Base-by-base conservation (phyloP, 92 coral and sea anemone genomes). In the Micromussa lordhowensis region DNA sequence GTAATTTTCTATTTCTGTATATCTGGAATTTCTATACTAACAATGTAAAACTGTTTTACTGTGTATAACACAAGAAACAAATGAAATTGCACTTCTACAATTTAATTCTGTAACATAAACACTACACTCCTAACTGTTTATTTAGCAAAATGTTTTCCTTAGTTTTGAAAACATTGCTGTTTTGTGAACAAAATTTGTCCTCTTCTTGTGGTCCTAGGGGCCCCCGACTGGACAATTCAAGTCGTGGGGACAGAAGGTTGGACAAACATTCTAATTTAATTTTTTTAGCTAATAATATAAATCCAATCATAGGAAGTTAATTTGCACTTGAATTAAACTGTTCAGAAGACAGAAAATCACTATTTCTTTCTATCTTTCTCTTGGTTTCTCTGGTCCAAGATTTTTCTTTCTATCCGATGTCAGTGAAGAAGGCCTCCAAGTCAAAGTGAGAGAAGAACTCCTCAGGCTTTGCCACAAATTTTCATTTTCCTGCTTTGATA, bases 171-270 rank as follows among this genome's bases (percentile, higher is more conserved):
- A 68, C 49, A 2, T 72, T 90, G 55, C 54, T 70, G 32, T 34
- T 28, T 75, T 84, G 77, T 30, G 75, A 86, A 68, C 69, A 80
- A 85, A 75, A 66, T 76, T 40, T 92, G 80, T 88, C 88, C 90
- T 91, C 83, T 88, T 85, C 89, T 93, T 93, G 82, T 93, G 93
- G 93, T 93, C 90, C 51, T 93, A 91, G 96, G 92, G 96, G 82
- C 86, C 91, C 96, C 88, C 88, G 88, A 85, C 88, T 85, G 90
- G 90, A 87, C 90, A 87, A 79, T 68, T 79, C 90, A 87, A 87
- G 90, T 87, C 90, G 85, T 57, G 90, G 90, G 90, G 90, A 87
- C 26, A 79, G 79, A 79, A 87, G 90, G 90, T 87, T 79, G 90
- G 85, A 85, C 88, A 63, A 28, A 85, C 82, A 85, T 61, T 76